Conservation (phyloP, 2,888 invertebrate species). For the Caenorhabditis drosophilae region DNA sequence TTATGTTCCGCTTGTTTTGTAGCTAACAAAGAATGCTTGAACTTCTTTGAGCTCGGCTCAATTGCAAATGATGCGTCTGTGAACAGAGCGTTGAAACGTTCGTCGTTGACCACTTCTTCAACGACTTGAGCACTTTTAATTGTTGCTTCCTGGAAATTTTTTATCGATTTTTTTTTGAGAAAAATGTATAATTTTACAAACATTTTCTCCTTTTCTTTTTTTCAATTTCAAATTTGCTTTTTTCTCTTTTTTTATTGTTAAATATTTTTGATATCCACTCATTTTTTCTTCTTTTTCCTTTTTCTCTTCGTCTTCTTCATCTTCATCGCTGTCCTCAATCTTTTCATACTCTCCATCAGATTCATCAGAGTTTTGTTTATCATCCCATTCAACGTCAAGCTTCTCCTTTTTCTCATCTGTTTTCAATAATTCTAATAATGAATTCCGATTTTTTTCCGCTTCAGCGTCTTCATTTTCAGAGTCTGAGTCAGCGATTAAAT, state of each 20-base stretch:
- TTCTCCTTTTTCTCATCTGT: constrained; percentile 25
- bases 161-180: too few relatives aligned
- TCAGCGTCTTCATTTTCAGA: constrained; percentile 50
- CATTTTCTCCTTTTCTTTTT: constrained; percentile 8
- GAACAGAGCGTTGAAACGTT: constrained; percentile 64
- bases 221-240: constrained; percentile 25
- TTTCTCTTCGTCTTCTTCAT: constrained; percentile 24
- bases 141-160: neutral
- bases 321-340: constrained; percentile 35
- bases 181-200: too few relatives aligned
- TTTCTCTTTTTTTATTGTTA: constrained; percentile 34
- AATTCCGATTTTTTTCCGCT: constrained; percentile 39
- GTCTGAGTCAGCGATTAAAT: constrained; percentile 58
- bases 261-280: constrained; percentile 31
- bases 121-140: constrained; percentile 37
- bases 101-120: constrained; percentile 48
- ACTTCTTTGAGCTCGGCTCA: constrained; percentile 48
- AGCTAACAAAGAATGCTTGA: constrained; percentile 31
- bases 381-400: constrained; percentile 14
- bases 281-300: constrained; percentile 10
- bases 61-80: constrained; percentile 63
- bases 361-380: constrained; percentile 9
- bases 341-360: constrained; percentile 40
- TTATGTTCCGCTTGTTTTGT: constrained; percentile 30
- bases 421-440: constrained; percentile 36